These are phyloP conservation scores for Cyprinodon diabolis DNA, from an alignment of 2,797 vertebrate genomes.

Conservation along the genomic window DNA sequence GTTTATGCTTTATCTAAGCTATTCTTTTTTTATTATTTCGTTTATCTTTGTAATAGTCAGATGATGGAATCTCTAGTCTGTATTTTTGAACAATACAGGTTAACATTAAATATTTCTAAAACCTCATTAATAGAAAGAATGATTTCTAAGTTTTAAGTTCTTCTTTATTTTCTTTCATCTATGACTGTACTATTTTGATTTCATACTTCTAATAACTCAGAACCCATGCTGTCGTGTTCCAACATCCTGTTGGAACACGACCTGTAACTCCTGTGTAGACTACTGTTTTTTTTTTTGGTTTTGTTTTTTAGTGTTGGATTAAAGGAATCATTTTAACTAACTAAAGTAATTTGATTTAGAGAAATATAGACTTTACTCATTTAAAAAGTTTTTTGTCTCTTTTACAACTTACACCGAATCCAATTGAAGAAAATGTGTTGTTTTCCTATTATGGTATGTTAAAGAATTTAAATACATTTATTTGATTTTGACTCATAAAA, in stretches of 20 bases:
- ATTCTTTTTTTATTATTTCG: neutral
- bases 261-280: neutral
- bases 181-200: neutral
- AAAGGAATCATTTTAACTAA: too few species aligned
- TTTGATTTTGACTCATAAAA: slow-evolving; percentile 4
- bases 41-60: neutral
- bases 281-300: neutral
- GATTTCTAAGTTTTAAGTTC: too few species aligned
- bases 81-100: neutral
- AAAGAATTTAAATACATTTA: neutral
- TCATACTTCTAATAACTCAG: neutral
- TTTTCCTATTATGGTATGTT: neutral
- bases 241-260: neutral
- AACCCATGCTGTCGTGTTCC: neutral
- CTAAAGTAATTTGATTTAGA: neutral
- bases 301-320: too few species aligned
- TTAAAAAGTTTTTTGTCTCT: neutral
- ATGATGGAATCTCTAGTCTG: neutral
- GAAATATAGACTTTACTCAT: neutral
- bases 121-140: neutral
- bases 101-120: neutral
- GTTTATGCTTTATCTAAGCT: neutral
- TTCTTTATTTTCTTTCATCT: neutral
- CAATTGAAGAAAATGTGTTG: neutral
- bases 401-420: neutral